These are phyloP conservation scores for Cheumatopsyche charites DNA, from an alignment of 1,140 invertebrate species.

Conservation along the genomic window DNA sequence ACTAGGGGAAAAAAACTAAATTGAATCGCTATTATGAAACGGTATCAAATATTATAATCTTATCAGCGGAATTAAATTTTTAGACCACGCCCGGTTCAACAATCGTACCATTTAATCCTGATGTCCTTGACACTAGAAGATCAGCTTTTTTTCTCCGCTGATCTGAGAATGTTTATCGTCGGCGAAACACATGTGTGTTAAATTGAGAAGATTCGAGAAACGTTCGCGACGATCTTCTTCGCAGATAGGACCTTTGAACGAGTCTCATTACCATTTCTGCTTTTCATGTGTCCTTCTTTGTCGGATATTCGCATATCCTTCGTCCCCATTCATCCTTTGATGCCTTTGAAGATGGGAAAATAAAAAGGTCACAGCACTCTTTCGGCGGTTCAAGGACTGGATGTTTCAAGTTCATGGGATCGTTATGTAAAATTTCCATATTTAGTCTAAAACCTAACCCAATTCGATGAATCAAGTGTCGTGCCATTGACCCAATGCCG, in stretches of 20 bases:
- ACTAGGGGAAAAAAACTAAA: too few relatives aligned
- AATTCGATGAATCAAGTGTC: too few relatives aligned
- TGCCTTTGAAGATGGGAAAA: too few relatives aligned
- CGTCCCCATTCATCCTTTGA: neutral
- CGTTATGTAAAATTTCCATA: too few relatives aligned
- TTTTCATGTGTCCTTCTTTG: neutral
- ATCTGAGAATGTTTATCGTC: constrained; percentile 25
- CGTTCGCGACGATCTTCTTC: neutral
- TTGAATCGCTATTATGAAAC: constrained; percentile 2
- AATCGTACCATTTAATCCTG: constrained; percentile 11
- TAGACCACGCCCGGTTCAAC: constrained; percentile 18
- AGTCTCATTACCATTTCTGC: constrained; percentile 26
- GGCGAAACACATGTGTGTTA: too few relatives aligned
- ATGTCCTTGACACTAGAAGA: constrained; percentile 30
- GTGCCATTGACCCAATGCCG: too few relatives aligned
- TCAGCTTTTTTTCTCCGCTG: too few relatives aligned
- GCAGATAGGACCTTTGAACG: neutral
- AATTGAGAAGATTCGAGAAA: neutral
- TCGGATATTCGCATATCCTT: neutral
- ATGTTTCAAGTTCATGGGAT: too few relatives aligned
- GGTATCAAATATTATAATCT: constrained; percentile 4
- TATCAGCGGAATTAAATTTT: neutral
- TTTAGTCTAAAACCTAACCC: too few relatives aligned
- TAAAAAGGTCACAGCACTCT: too few relatives aligned
- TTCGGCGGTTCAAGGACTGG: too few relatives aligned